Percentiles rank a stretch among this genome's conserved stretches.
phyloP scores from a whole-genome alignment of 2,113 vertebrate species.

The Grammomys surdaster region DNA sequence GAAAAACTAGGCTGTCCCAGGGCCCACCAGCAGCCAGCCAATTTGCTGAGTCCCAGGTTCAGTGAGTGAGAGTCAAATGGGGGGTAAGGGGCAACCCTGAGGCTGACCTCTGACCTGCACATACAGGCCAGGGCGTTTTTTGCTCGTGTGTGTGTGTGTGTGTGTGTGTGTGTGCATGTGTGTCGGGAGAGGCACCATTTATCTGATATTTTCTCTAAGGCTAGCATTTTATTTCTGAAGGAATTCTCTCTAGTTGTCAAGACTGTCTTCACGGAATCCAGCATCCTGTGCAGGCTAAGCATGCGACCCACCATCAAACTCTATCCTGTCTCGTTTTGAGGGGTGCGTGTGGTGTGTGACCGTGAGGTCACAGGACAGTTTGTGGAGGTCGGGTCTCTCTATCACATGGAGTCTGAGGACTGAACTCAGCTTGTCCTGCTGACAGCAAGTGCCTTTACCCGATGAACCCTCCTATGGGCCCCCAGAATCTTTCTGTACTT shows the following conservation, averaged over 20 bases:
- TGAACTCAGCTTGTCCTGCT: too few species aligned
- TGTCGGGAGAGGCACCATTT: not conserved
- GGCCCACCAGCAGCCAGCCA: not conserved
- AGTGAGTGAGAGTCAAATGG: not conserved
- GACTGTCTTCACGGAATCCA: not conserved
- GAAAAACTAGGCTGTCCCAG: not conserved
- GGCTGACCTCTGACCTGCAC: not conserved
- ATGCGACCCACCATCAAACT: not conserved
- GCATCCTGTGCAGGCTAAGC: not conserved
- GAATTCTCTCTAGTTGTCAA: not conserved
- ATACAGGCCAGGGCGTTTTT: not conserved
- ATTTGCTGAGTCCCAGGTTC: not conserved
- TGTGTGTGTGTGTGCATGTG: too few species aligned
- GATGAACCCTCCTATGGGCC: not conserved
- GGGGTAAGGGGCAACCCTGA: not conserved
- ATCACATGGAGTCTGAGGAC: not conserved
- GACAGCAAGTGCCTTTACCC: not conserved
- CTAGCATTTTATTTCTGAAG: not conserved
- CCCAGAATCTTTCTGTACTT: not conserved
- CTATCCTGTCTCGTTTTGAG: not conserved
- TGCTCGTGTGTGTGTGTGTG: too few species aligned
- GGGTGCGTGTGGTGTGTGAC: not conserved
- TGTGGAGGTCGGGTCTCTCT: too few species aligned
- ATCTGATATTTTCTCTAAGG: not conserved
- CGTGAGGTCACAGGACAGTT: not conserved